Conservation (phyloP, 2,797 vertebrate species). For the Anolis apletophallus region DNA sequence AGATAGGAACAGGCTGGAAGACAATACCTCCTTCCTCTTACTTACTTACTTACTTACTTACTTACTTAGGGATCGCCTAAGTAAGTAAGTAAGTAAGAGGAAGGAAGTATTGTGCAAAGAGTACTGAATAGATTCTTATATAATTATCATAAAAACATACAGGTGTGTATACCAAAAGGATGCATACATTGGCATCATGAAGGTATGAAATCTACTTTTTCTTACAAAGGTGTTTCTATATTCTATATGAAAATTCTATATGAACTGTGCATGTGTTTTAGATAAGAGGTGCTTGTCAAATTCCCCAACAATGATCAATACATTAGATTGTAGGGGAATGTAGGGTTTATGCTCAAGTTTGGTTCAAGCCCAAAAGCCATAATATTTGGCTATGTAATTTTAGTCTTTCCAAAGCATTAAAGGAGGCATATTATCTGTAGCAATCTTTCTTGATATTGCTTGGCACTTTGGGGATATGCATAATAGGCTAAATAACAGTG, state of each 20-base stretch:
- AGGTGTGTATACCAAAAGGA: no score
- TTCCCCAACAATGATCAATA: neutral
- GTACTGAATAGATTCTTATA: no score
- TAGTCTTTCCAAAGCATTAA: constrained; percentile 63
- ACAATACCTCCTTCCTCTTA: no score
- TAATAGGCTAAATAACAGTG: constrained; percentile 58
- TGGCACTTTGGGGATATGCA: constrained; percentile 69
- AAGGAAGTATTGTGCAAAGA: no score
- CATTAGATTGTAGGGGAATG: neutral
- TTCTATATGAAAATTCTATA: neutral
- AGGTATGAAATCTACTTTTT: neutral
- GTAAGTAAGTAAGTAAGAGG: no score
- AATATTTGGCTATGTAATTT: constrained; percentile 36
- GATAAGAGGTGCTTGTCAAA: neutral
- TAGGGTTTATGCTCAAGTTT: constrained; percentile 14
- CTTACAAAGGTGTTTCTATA: neutral
- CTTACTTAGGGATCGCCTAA: no score
- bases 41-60: no score
- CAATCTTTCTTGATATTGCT: constrained; percentile 52
- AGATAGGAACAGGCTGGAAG: no score
- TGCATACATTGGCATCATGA: neutral
- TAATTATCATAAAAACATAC: no score
- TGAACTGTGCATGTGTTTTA: neutral
- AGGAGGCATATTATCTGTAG: constrained; percentile 54
- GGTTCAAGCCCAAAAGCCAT: constrained; percentile 48